Percentiles rank a stretch among this genome's conserved stretches.
Evolutionary conservation across 1,140 invertebrate species (phyloP).

Genomic region (Cydia strobilella): DNA sequence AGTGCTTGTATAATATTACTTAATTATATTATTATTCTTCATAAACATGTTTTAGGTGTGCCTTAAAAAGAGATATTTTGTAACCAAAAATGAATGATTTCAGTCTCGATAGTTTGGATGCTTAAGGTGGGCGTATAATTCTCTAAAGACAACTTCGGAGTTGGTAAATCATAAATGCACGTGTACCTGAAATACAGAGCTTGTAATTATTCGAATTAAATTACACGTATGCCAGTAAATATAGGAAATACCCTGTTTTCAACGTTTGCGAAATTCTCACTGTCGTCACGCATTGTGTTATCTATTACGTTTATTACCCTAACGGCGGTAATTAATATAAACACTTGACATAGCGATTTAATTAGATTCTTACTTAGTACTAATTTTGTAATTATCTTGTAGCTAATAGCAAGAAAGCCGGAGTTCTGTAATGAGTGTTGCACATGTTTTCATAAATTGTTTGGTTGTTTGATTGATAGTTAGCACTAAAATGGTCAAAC

Average conservation of each 20-base stretch:
- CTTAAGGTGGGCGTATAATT: not conserved
- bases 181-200: constrained; percentile 28
- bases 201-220: constrained; percentile 6
- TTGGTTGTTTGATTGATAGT: constrained; percentile 28
- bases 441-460: constrained; percentile 35
- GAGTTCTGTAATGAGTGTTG: constrained; percentile 41
- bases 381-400: constrained; percentile 17
- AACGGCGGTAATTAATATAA: not conserved
- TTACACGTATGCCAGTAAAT: not conserved
- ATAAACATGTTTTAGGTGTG: constrained; percentile 26
- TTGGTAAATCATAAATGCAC: constrained; percentile 14
- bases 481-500: constrained; percentile 13
- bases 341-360: not conserved
- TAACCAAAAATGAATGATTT: not conserved
- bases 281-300: not conserved
- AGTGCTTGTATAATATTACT: constrained; percentile 15
- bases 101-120: not conserved
- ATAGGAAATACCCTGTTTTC: not conserved
- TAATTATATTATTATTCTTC: constrained; percentile 17
- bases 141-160: not conserved
- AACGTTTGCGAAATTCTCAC: not conserved
- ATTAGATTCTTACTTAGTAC: not conserved
- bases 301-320: not conserved
- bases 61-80: constrained; percentile 27
- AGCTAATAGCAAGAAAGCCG: constrained; percentile 42